phyloP scores from a whole-genome alignment of 1,140 invertebrate species.

The Aphelinus certus region DNA sequence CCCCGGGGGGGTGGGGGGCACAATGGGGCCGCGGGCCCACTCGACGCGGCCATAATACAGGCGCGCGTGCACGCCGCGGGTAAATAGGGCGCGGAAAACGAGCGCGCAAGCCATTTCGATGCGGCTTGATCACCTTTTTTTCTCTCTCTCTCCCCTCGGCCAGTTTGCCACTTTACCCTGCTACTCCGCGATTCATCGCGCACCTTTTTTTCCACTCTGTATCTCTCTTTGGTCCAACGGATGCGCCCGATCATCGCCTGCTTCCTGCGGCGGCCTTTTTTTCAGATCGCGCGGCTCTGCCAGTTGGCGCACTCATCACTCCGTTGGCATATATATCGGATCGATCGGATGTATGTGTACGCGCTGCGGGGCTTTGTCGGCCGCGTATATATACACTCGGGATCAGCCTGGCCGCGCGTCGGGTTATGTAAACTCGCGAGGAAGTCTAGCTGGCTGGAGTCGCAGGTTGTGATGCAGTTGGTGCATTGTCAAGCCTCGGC shows the following conservation, averaged over 20 bases:
- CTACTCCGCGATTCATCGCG: neutral
- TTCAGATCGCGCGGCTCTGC: neutral
- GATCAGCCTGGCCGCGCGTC: too few relatives aligned
- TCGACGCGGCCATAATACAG: neutral
- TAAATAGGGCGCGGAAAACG: neutral
- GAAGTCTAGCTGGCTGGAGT: too few relatives aligned
- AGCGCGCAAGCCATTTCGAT: conserved; percentile 13
- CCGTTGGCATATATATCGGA: too few relatives aligned
- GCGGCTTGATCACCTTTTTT: neutral
- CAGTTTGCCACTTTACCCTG: conserved; percentile 19
- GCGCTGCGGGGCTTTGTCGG: too few relatives aligned
- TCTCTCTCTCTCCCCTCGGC: neutral
- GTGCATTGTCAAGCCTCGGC: too few relatives aligned
- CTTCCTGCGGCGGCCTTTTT: conserved; percentile 21
- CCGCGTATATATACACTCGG: too few relatives aligned
- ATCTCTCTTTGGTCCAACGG: neutral
- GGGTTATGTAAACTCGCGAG: too few relatives aligned
- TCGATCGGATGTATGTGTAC: neutral
- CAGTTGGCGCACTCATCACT: too few relatives aligned
- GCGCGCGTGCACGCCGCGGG: neutral
- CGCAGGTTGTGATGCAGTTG: too few relatives aligned
- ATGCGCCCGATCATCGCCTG: conserved; percentile 14
- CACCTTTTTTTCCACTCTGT: neutral
- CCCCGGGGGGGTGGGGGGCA: neutral
- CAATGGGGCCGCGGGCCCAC: neutral